These are phyloP conservation scores for Leptocoma aspasia DNA, from an alignment of 2,113 vertebrate species.

Conservation along the genomic window DNA sequence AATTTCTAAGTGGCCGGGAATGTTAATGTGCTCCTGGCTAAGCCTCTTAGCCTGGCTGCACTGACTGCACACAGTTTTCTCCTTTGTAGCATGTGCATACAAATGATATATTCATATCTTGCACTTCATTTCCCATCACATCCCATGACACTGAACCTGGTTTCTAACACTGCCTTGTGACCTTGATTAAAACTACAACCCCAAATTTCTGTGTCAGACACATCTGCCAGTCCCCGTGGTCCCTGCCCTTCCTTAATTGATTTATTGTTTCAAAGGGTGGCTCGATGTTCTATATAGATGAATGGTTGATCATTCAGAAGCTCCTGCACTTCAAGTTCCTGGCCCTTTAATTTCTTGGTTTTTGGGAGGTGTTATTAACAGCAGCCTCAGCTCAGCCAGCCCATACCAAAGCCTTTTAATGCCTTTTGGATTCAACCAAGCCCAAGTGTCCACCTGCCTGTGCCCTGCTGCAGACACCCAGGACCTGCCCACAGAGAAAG, in stretches of 20 bases:
- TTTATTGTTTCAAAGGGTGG: neutral
- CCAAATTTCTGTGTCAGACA: neutral
- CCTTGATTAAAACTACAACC: neutral
- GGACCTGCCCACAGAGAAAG: neutral
- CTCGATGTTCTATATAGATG: neutral
- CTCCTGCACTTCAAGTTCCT: neutral
- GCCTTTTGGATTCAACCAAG: neutral
- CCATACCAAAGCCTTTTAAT: neutral
- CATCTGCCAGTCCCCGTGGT: fast-evolving
- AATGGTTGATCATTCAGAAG: neutral
- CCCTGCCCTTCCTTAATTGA: neutral
- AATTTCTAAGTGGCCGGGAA: constrained; percentile 28
- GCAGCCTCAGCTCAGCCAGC: neutral
- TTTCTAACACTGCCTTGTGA: neutral
- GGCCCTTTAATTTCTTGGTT: neutral
- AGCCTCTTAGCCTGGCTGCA: neutral
- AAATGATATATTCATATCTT: neutral
- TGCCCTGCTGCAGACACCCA: neutral
- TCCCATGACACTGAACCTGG: neutral
- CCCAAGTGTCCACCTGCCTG: fast-evolving
- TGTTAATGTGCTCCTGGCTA: constrained; percentile 60
- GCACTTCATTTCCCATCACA: neutral
- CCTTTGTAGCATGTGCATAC: neutral
- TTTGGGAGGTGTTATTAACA: neutral
- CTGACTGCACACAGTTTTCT: neutral